Percentiles rank a stretch among this genome's conserved stretches.
phyloP scores from a whole-genome alignment of 2,888 invertebrate genomes.

The Anagyrus pseudococci region DNA sequence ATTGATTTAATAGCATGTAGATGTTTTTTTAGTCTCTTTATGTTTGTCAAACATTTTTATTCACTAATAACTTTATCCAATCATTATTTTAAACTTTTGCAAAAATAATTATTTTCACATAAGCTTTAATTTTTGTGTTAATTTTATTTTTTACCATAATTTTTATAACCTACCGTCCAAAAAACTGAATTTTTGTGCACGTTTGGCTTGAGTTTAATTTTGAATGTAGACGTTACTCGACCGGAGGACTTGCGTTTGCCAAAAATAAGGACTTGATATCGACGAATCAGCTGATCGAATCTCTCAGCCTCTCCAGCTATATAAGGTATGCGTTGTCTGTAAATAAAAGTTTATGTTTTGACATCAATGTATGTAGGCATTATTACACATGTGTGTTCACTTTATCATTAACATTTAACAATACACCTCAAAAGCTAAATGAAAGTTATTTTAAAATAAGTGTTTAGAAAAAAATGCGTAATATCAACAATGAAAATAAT shows the following conservation, averaged over 20 bases:
- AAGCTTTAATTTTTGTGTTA: constrained; percentile 34
- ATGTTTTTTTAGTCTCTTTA: constrained; percentile 24
- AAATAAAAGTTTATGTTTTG: constrained; percentile 15
- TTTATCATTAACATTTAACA: background rate
- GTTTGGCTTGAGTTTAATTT: constrained; percentile 45
- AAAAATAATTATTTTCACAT: constrained; percentile 18
- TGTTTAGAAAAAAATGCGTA: too few species aligned
- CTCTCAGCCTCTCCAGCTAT: constrained; percentile 57
- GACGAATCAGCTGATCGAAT: constrained; percentile 57
- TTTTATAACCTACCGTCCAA: constrained; percentile 28
- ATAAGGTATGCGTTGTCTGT: constrained; percentile 49
- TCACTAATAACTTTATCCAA: constrained; percentile 34
- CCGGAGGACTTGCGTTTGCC: constrained; percentile 55
- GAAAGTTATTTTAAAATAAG: too few species aligned
- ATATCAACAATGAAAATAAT: too few species aligned
- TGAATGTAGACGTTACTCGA: constrained; percentile 55
- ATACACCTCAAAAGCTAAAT: too few species aligned
- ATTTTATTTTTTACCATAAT: constrained; percentile 31
- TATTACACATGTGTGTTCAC: background rate
- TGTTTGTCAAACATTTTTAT: constrained; percentile 33
- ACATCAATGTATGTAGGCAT: background rate
- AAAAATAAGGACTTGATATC: constrained; percentile 57
- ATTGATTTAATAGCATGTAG: constrained; percentile 30
- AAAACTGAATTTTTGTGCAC: constrained; percentile 45
- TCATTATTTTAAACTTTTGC: constrained; percentile 18